A percentile compares a stretch with the other conserved stretches of the same genome.
Conservation (phyloP, 2,888 invertebrate genomes). For the Amiota minor region DNA sequence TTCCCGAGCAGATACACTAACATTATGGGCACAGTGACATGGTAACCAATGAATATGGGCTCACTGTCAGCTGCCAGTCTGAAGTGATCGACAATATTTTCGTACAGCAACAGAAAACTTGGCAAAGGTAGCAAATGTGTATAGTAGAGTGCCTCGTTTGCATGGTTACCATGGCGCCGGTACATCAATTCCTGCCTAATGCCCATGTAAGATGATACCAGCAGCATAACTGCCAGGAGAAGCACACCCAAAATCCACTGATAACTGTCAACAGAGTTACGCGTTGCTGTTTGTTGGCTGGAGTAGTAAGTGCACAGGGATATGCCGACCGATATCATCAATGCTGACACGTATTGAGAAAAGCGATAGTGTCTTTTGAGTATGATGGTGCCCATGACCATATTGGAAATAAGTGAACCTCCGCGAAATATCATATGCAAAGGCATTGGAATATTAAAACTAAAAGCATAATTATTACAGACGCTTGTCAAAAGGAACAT, state of each 20-base stretch:
- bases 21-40: constrained; percentile 47
- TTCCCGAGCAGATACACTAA: constrained; percentile 81
- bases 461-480: constrained; percentile 94
- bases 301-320: constrained; percentile 82
- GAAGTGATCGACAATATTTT: constrained; percentile 83
- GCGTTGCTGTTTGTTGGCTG: constrained; percentile 33
- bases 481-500: constrained; percentile 95
- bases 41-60: constrained; percentile 13
- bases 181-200: constrained; percentile 92
- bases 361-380: constrained; percentile 84
- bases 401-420: constrained; percentile 96
- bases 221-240: constrained; percentile 87
- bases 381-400: constrained; percentile 92
- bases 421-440: constrained; percentile 97
- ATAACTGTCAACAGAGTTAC: neutral
- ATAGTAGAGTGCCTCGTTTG: constrained; percentile 88
- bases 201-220: constrained; percentile 94
- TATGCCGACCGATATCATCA: constrained; percentile 92
- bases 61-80: constrained; percentile 42
- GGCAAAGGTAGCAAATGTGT: constrained; percentile 92
- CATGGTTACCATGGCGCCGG: constrained; percentile 88
- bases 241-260: constrained; percentile 82
- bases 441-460: constrained; percentile 97
- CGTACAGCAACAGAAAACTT: constrained; percentile 84
- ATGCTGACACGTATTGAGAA: constrained; percentile 90